Evolutionary conservation across 37 sponge, comb jelly and placozoan genomes (phyloP), one percentile per base, ranked within the genome.

Genomic region (Cliona cf. orientalis): DNA sequence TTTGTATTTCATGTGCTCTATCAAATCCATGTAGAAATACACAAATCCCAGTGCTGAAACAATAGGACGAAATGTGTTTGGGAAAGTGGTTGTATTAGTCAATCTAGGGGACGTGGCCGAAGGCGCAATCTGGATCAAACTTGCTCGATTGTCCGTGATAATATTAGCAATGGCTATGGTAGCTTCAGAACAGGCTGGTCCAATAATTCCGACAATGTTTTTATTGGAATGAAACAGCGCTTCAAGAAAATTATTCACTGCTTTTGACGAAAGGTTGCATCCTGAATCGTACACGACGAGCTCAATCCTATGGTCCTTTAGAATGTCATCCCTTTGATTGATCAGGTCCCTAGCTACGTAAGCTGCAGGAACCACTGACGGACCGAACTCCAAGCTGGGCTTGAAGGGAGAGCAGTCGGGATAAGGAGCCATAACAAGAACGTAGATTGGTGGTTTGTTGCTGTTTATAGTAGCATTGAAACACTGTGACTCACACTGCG

Each of bases 101-200:
- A n/a, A n/a, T 37, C 28, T 17, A 1, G 55, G 45, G 6, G 74
- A 46, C 5, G 29, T 73, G 33, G 55, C 55, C 21, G 39, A 37
- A 9, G 68, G 68, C 32, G 57, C 55, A 1, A 73, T 21, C 12
- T 73, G 74, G 37, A 73, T 19, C 11, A 73, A 19, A 31, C 35
- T 46, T 21, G 55, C 9, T 21, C 32, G 17, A 4, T 2, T n/a
- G 3, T 14, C n/a, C 23, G 55, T 42, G 55, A 42, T 32, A 4
- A 77, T 41, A 0, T 42, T 14, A 43, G 79, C 79, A 5, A 79
- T 6, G 1, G 35, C 14, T 33, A 66, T 7, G 5, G 79, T 26
- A 0, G 67, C 22, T 33, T 79, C 79, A 1, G 79, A 79, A 37
- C 79, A 79, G 7, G 79, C 79, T 29, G 67, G 67, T 0, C 79